phyloP scores from a whole-genome alignment of 2,888 invertebrate species.

The Cyrtodaria siliqua region DNA sequence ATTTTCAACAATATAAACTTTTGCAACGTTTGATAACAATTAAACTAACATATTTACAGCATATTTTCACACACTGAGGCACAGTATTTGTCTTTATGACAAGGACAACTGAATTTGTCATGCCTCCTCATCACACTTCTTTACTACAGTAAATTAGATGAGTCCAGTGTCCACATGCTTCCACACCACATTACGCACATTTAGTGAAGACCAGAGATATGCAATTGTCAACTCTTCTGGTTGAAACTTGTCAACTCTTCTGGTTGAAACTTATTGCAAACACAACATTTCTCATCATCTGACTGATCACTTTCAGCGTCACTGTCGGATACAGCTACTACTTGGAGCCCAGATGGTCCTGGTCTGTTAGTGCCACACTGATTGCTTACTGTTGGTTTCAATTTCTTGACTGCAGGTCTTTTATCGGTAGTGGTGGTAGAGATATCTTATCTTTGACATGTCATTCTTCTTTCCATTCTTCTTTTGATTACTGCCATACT shows the following conservation, averaged over 20 bases:
- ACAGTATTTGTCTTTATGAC: background rate
- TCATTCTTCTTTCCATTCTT: background rate
- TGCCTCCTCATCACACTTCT: background rate
- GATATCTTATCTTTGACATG: background rate
- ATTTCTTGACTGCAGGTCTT: background rate
- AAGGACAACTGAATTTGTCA: background rate
- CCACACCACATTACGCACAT: conserved; percentile 5
- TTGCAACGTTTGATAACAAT: background rate
- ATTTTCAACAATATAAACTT: background rate
- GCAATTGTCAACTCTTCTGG: background rate
- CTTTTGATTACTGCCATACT: background rate
- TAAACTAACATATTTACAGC: background rate
- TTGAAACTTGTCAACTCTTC: background rate
- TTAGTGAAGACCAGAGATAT: conserved; percentile 6
- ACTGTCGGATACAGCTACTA: background rate
- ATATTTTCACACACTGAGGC: background rate
- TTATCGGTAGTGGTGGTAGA: background rate
- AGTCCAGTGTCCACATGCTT: conserved; percentile 10
- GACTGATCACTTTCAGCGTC: background rate
- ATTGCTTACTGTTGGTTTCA: background rate
- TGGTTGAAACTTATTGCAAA: background rate
- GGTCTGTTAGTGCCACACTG: background rate
- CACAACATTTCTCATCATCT: conserved; percentile 1
- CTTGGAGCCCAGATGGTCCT: background rate
- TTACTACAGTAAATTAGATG: conserved; percentile 8